Conservation (phyloP, 2,797 vertebrate species). For the Pseudochirops corinnae region DNA sequence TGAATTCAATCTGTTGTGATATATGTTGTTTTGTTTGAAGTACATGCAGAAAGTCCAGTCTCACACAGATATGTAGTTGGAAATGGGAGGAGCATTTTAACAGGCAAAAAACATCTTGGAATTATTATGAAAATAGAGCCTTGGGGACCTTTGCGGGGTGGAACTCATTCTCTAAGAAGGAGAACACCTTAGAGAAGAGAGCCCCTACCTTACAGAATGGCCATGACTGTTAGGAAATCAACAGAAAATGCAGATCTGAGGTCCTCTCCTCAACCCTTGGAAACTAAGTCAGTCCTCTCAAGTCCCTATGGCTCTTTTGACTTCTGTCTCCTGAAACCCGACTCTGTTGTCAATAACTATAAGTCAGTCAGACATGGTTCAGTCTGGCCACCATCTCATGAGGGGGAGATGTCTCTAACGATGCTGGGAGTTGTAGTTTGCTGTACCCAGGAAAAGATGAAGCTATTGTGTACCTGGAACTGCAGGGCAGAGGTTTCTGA, state of each 20-base stretch:
- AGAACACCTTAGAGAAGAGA: not conserved
- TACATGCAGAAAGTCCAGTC: not conserved
- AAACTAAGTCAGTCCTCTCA: not conserved
- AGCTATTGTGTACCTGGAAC: not conserved
- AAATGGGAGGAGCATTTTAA: not conserved
- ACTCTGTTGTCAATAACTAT: not conserved
- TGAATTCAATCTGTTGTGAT: conserved; percentile 5
- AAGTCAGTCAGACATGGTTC: not conserved
- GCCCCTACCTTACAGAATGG: not conserved
- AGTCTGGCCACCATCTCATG: not conserved
- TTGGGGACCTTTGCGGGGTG: not conserved
- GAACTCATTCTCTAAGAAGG: not conserved
- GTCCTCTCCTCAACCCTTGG: not conserved
- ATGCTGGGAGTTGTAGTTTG: not conserved
- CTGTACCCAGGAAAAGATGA: not conserved
- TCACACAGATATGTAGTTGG: not conserved
- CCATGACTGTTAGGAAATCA: not conserved
- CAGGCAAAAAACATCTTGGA: not conserved
- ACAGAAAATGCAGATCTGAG: not conserved
- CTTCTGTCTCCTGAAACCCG: not conserved
- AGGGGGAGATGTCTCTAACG: not conserved
- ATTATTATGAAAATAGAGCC: not conserved
- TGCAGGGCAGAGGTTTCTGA: not conserved
- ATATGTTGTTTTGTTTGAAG: not conserved
- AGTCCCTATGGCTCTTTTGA: not conserved